Evolutionary conservation across 1,140 invertebrate genomes (phyloP), one percentile per base, ranked within the genome.

Genomic region (Aphis craccivora): DNA sequence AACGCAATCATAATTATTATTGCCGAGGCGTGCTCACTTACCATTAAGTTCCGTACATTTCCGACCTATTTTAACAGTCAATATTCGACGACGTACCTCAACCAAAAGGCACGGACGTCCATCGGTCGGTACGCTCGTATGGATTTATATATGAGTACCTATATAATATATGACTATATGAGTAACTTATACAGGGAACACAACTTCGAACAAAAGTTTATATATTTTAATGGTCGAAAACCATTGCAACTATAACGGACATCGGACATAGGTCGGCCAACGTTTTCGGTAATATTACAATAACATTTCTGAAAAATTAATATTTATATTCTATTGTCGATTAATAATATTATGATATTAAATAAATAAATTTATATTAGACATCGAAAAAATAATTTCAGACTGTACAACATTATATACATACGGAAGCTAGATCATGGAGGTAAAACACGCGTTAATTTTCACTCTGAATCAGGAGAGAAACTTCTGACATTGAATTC

Each of bases 1-100:
- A 76, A 14, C 60, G n/a, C 60, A n/a, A n/a, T 76, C 60, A n/a
- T 76, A 76, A 76, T 76, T 18, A 76, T 76, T 76, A 86, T 86
- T 86, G 30, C 45, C 8, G 86, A 87, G 14, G 86, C 86, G 86
- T 87, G 43, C 20, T 87, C 43, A 51, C 4, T 5, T 48, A 48
- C 45, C 86, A n/a, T 87, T 87, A 87, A 87, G 43, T 48, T 45
- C 30, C 30, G 18, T 14, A 14, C 30, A 22, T 87, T 48, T 87
- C 18, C 30, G 14, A 87, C n/a, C 43, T 48, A n/a, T n/a, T 76
- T 67, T n/a, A 76, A n/a, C n/a, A 48, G 25, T 51, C 43, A 9
- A 87, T 51, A 11, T 48, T 87, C 30, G n/a, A 48, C 30, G 30
- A 25, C 30, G 30, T 51, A 51, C 86, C 9, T 86, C 4, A 40